phyloP scores from a whole-genome alignment of 2,888 invertebrate species.

The Hetaerina titia region DNA sequence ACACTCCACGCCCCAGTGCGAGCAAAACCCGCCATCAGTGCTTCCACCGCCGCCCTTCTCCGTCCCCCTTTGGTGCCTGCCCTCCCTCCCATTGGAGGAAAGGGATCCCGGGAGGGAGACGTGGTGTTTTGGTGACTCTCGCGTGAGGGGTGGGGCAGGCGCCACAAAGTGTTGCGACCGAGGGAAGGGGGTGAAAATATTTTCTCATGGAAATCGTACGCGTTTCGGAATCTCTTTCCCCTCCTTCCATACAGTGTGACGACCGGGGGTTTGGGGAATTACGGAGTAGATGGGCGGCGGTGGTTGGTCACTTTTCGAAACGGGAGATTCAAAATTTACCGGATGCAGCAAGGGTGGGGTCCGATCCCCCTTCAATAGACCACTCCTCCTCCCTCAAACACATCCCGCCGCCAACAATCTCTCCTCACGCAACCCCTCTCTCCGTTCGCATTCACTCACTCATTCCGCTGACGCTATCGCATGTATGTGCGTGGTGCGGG shows the following conservation, averaged over 20 bases:
- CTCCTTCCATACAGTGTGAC: not conserved
- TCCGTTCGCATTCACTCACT: not conserved
- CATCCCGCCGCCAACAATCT: not conserved
- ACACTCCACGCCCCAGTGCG: no score
- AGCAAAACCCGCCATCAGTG: no score
- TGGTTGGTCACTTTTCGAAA: not conserved
- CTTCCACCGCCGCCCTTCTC: no score
- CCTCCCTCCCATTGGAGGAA: not conserved
- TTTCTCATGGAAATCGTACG: no score
- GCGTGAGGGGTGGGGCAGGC: not conserved
- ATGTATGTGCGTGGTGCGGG: not conserved
- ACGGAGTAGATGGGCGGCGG: not conserved
- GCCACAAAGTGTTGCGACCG: not conserved
- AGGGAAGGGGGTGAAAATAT: not conserved
- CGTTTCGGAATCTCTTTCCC: not conserved
- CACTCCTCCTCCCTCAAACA: no score
- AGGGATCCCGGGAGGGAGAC: not conserved
- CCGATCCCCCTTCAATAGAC: no score
- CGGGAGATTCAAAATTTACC: constrained; percentile 56
- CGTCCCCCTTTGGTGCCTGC: no score
- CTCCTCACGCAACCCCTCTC: not conserved
- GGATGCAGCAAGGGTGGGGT: not conserved
- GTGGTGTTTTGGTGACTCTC: not conserved
- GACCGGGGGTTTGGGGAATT: not conserved
- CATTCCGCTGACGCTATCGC: not conserved